These are phyloP conservation scores for Caranx melampygus DNA, from an alignment of 2,113 vertebrate genomes.

Conservation along the genomic window DNA sequence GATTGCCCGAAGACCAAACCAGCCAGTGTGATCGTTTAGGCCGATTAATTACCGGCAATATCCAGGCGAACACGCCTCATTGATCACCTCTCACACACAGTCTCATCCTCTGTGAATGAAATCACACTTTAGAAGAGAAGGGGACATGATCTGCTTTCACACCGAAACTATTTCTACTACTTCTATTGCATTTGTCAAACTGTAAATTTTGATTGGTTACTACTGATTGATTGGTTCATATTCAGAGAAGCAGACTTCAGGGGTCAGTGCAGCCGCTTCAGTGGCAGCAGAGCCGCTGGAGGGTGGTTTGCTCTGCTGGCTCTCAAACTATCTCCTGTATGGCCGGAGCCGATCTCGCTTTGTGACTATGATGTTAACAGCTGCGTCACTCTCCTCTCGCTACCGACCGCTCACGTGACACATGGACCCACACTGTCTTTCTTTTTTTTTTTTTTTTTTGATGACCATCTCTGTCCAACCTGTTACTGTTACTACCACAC, in stretches of 20 bases:
- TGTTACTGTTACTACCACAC: neutral
- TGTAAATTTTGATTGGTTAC: neutral
- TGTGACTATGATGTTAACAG: neutral
- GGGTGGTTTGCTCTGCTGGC: neutral
- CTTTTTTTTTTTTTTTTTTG: neutral
- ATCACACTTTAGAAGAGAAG: neutral
- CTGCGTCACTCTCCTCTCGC: constrained; percentile 21
- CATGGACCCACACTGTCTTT: neutral
- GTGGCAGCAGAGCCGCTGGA: neutral
- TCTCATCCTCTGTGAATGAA: neutral
- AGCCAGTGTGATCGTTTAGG: neutral
- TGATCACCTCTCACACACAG: neutral
- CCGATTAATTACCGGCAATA: neutral
- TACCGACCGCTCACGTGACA: constrained; percentile 28
- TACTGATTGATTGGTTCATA: neutral
- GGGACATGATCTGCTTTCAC: too few species aligned
- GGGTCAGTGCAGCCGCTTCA: neutral
- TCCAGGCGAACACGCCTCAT: too few species aligned
- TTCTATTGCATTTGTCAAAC: neutral
- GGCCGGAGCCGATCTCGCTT: neutral
- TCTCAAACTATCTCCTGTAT: neutral
- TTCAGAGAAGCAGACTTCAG: neutral
- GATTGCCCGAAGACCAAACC: neutral
- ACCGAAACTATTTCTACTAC: too few species aligned
- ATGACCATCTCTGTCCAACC: neutral